A percentile compares a stretch with the other conserved stretches of the same genome.
These are phyloP conservation scores for Clistopyga incitator DNA, from an alignment of 2,888 invertebrate genomes.

Conservation along the genomic window DNA sequence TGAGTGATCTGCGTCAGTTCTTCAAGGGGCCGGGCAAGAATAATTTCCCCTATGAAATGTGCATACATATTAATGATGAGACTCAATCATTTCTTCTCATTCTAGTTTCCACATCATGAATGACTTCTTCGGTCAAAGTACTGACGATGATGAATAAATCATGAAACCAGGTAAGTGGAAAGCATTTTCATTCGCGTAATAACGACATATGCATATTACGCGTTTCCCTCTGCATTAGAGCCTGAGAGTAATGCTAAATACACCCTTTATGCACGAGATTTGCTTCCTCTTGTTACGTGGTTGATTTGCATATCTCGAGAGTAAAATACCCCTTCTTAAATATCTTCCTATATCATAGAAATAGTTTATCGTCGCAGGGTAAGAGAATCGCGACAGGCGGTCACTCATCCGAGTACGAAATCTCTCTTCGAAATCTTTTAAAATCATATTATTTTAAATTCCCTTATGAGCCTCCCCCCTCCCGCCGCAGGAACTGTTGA, in stretches of 20 bases:
- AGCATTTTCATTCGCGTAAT: constrained; percentile 65
- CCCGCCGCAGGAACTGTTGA: too few species aligned
- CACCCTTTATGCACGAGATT: constrained; percentile 29
- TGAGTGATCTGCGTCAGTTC: constrained; percentile 93
- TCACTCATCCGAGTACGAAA: too few species aligned
- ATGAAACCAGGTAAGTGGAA: constrained; percentile 55
- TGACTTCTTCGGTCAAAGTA: background rate
- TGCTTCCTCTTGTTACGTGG: constrained; percentile 23
- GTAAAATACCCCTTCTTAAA: background rate
- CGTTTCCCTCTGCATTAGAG: constrained; percentile 32
- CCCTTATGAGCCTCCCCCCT: too few species aligned
- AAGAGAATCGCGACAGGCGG: too few species aligned
- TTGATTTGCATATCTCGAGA: constrained; percentile 2
- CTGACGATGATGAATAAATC: constrained; percentile 59
- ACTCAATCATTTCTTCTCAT: background rate
- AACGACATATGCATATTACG: constrained; percentile 55
- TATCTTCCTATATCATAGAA: too few species aligned
- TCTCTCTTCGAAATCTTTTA: too few species aligned
- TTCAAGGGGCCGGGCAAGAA: constrained; percentile 89
- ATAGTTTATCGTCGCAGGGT: too few species aligned
- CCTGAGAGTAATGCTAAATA: constrained; percentile 32
- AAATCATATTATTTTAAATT: too few species aligned
- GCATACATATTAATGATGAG: constrained; percentile 1
- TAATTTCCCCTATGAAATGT: constrained; percentile 87
- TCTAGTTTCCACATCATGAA: constrained; percentile 14